Percentiles rank a stretch among this genome's conserved stretches.
Evolutionary conservation across 2,888 invertebrate species (phyloP).

Genomic region (Xestoiulus laeticollis): DNA sequence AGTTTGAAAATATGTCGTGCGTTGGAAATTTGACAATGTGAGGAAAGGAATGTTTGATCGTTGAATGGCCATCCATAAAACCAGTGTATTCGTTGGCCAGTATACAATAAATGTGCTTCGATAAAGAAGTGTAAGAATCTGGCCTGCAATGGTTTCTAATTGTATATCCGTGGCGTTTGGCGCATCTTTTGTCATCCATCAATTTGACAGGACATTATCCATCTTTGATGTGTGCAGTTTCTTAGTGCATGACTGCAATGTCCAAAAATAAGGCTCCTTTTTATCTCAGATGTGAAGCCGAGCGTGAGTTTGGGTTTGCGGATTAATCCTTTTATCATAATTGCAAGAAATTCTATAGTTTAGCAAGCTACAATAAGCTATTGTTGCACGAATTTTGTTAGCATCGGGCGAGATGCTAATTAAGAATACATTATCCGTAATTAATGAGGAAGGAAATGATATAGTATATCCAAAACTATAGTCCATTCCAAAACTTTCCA

Average conservation of each 20-base stretch:
- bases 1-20: conserved; percentile 11
- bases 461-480: background rate
- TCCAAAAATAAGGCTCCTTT: conserved; percentile 13
- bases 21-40: background rate
- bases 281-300: background rate
- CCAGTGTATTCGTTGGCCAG: background rate
- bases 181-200: conserved; percentile 33
- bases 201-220: conserved; percentile 33
- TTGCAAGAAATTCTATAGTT: conserved; percentile 5
- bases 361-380: background rate
- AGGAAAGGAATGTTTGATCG: conserved; percentile 3
- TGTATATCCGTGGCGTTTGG: conserved; percentile 27
- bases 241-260: conserved; percentile 21
- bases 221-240: conserved; percentile 28
- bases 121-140: conserved; percentile 14
- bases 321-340: conserved; percentile 37
- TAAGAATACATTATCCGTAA: background rate
- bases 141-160: conserved; percentile 6
- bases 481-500: too few relatives aligned
- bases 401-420: background rate
- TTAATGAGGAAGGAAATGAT: background rate
- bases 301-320: conserved; percentile 34
- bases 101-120: background rate
- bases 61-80: background rate
- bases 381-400: conserved; percentile 17